phyloP scores from a whole-genome alignment of 2,113 vertebrate species.

The Aegypius monachus region DNA sequence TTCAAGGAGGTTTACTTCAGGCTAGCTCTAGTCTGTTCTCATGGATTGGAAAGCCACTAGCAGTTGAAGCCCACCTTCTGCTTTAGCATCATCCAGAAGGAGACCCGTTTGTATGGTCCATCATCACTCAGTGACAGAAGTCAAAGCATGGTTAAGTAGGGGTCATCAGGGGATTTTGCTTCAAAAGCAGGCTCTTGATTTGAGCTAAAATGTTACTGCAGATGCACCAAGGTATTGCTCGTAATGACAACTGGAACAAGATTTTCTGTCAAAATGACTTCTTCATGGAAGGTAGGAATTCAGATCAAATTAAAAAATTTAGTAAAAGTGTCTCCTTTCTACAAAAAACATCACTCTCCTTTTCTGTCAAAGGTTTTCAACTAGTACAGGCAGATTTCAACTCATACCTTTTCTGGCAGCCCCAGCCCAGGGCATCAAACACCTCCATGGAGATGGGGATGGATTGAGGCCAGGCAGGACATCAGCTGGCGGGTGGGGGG shows the following conservation, averaged over 20 bases:
- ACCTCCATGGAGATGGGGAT: background rate
- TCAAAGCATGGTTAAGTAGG: background rate
- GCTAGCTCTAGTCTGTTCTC: background rate
- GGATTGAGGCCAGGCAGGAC: background rate
- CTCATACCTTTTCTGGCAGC: background rate
- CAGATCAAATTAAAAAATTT: background rate
- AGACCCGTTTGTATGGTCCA: background rate
- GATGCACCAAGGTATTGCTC: background rate
- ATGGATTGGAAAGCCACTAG: background rate
- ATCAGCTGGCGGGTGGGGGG: accelerated
- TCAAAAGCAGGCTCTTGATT: background rate
- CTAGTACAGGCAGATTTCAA: background rate
- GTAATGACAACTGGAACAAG: background rate
- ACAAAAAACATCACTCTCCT: background rate
- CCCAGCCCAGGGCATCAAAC: background rate
- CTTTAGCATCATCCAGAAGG: background rate
- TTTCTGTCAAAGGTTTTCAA: background rate
- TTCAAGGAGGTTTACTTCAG: background rate
- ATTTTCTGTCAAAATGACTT: background rate
- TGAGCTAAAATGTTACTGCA: background rate
- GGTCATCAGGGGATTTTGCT: background rate
- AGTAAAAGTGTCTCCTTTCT: background rate
- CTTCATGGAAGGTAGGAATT: background rate
- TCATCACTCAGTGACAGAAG: background rate
- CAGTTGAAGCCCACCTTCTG: background rate